Evolutionary conservation across 2,888 invertebrate species (phyloP), one percentile per base, ranked within the genome.

Genomic region (Carterocephalus palaemon): DNA sequence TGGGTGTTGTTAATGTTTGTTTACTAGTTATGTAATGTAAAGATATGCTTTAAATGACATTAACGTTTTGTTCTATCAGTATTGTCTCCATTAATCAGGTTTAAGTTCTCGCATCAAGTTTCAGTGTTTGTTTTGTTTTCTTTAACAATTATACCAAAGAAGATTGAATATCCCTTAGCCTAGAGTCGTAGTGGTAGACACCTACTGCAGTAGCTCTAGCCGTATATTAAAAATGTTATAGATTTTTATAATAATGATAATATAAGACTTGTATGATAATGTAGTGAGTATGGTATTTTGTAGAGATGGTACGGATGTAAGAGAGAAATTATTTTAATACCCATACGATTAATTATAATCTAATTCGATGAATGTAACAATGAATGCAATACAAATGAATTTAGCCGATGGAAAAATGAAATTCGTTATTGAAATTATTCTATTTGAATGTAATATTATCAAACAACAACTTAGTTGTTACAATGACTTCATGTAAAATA

Each of bases 81-180:
- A 85, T 84, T 84, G 60, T 75, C 50, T 60, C 29, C 23, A 45
- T 37, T 45, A 38, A 57, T 49, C 64, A 60, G 67, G 64, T 60
- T 68, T 58, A 53, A 59, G 71, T 71, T 73, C 66, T 70, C 65
- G 54, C 59, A 59, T 45, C 45, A 32, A 31, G 45, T 63, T 64
- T 75, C 64, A 64, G 65, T 55, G 51, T 59, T 67, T 64, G 61
- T 70, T 74, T 68, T 71, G 67, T 75, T 78, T 75, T 79, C 71
- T 77, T 68, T 79, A 78, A 78, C 75, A 75, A 75, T 83, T 71
- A 86, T 86, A 86, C 86, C 86, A 86, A 86, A 86, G 86, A 86
- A 76, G 75, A 75, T 84, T 77, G 84, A 85, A 83, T 84, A 84
- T 84, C 85, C 80, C 75, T 66, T 73, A 76, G 74, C 63, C 70